Evolutionary conservation across 2,797 vertebrate genomes (phyloP), one percentile per base, ranked within the genome.

Genomic region (Rhabdophis nuchalis): DNA sequence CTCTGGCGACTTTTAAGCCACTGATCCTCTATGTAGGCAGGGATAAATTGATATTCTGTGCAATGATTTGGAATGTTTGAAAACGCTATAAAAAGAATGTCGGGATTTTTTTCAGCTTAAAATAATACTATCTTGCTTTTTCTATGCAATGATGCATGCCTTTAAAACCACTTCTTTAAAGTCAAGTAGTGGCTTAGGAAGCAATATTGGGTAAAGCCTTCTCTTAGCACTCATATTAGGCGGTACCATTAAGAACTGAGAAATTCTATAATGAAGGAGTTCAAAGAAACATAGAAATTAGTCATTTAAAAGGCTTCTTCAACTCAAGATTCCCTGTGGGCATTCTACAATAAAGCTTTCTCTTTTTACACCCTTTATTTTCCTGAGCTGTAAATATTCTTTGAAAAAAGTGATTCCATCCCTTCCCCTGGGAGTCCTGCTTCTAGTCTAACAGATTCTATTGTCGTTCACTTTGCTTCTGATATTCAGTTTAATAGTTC

Each of bases 331-430:
- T 60, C 61, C 90, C 88, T 46, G 25, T 85, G 89, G 91, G 91
- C 91, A 89, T 85, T 93, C 61, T 56, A n/a, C 41, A 93, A 90
- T 96, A 95, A 94, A 94, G 90, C 64, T 94, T 60, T 68, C 25
- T 87, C 77, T 68, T 10, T 16, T 88, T 86, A 88, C 64, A 90
- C 36, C 13, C 0, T 89, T 92, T 92, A 94, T 92, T 85, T 46
- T 54, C 32, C 92, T 87, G 90, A 29, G 68, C 46, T 93, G 50
- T 87, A 16, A 89, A 87, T 93, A 95, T 95, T 25, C 54, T 72
- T 52, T 23, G 82, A 50, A 88, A 87, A 93, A 93, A 88, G 54
- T 68, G 91, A 90, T 93, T 68, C 91, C 89, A 85, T 93, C 88
- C 56, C 88, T 90, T 93, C 93, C 68, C 64, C 91, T 60, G 68